Evolutionary conservation across 2,113 vertebrate species (phyloP).

Genomic region (Todiramphus chloris): DNA sequence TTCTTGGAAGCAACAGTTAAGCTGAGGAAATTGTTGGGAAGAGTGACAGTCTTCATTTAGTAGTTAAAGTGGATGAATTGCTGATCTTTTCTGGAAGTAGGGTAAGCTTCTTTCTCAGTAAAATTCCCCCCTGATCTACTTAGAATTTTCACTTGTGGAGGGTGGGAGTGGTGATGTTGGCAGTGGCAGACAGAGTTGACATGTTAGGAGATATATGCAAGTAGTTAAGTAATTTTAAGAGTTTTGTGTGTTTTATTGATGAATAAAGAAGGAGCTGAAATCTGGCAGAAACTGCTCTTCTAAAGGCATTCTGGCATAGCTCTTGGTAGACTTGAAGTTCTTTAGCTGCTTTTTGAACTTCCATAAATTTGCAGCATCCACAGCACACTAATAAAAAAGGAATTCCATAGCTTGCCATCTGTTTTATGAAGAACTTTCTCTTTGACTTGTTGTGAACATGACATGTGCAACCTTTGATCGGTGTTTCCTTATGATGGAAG

Average conservation of each 20-base stretch:
- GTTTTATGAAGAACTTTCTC: neutral
- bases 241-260: neutral
- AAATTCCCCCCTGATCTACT: neutral
- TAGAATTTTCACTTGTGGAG: neutral
- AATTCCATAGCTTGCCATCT: neutral
- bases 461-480: neutral
- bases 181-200: neutral
- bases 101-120: neutral
- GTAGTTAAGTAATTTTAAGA: neutral
- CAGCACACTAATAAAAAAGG: neutral
- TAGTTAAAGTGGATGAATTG: neutral
- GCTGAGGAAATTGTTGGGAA: neutral
- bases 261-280: neutral
- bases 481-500: neutral
- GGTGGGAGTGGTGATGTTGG: too few relatives aligned
- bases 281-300: neutral
- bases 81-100: neutral
- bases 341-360: neutral
- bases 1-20: neutral
- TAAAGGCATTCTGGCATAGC: neutral
- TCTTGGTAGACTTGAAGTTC: neutral
- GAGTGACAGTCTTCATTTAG: neutral
- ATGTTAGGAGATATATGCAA: neutral
- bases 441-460: neutral
- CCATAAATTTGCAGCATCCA: neutral